Evolutionary conservation across 2,888 invertebrate species (phyloP).

Genomic region (Sipha maydis): DNA sequence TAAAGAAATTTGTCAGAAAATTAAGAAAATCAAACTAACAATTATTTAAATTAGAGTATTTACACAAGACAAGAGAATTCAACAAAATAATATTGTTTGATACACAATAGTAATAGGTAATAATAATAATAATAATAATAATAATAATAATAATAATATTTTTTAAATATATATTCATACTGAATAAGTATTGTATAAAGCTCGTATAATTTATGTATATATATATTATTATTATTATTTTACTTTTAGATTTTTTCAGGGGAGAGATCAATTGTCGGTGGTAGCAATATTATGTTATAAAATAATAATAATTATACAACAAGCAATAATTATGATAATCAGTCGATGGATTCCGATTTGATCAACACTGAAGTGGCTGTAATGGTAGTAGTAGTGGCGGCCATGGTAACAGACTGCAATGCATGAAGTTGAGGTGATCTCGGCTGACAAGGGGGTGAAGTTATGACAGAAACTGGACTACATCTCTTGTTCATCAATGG

Average conservation of each 20-base stretch:
- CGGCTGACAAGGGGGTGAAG: conserved; percentile 65
- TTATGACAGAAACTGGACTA: conserved; percentile 66
- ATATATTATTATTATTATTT: conserved; percentile 32
- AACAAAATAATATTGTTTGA: conserved; percentile 41
- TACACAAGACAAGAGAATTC: conserved; percentile 50
- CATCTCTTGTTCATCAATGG: conserved; percentile 63
- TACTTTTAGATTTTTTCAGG: conserved; percentile 41
- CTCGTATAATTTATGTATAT: conserved; percentile 50
- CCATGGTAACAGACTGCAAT: conserved; percentile 66
- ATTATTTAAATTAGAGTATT: conserved; percentile 39
- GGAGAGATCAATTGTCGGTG: conserved; percentile 61
- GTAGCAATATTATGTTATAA: conserved; percentile 50
- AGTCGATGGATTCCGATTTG: conserved; percentile 63
- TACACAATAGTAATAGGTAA: conserved; percentile 24
- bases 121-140: conserved; percentile 37
- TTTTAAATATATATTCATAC: conserved; percentile 18
- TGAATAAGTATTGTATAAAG: conserved; percentile 53
- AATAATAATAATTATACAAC: conserved; percentile 41
- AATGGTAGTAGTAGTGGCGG: conserved; percentile 63
- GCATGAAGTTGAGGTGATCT: conserved; percentile 64
- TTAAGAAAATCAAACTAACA: conserved; percentile 57
- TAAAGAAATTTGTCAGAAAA: conserved; percentile 46
- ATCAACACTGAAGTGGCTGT: conserved; percentile 60
- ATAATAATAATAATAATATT: conserved; percentile 18
- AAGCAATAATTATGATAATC: conserved; percentile 27